Evolutionary conservation across 2,113 vertebrate species (phyloP).

Genomic region (Gavialis gangeticus): DNA sequence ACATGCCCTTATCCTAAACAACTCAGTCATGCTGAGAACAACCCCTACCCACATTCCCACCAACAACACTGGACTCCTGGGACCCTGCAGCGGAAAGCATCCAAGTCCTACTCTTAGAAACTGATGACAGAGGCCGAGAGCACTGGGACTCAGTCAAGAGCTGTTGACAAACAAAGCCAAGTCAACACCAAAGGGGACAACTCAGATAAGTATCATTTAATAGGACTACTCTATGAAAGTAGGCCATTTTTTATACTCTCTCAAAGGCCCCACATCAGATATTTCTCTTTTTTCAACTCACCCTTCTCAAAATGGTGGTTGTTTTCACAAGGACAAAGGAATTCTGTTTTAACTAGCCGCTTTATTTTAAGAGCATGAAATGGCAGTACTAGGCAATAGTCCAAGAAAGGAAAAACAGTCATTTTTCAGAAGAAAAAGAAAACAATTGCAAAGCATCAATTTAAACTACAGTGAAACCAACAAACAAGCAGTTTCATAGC

Average conservation of each 20-base stretch:
- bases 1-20: no score
- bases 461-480: not conserved
- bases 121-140: not conserved
- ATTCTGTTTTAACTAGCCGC: not conserved
- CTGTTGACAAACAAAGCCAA: not conserved
- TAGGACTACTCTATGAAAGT: not conserved
- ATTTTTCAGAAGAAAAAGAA: not conserved
- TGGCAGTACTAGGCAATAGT: not conserved
- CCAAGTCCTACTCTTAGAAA: not conserved
- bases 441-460: not conserved
- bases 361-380: not conserved
- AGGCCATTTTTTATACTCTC: not conserved
- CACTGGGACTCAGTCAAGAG: not conserved
- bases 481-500: slow-evolving; percentile 28
- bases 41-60: no score
- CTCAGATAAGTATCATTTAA: not conserved
- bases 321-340: slow-evolving; percentile 9
- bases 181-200: not conserved
- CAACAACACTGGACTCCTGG: no score
- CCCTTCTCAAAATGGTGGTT: fast-evolving
- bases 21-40: no score
- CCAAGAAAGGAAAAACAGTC: slow-evolving; percentile 23
- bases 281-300: not conserved
- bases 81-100: not conserved
- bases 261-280: not conserved